These are phyloP conservation scores for Danio albolineatus DNA, from an alignment of 2,797 vertebrate species.

Conservation along the genomic window DNA sequence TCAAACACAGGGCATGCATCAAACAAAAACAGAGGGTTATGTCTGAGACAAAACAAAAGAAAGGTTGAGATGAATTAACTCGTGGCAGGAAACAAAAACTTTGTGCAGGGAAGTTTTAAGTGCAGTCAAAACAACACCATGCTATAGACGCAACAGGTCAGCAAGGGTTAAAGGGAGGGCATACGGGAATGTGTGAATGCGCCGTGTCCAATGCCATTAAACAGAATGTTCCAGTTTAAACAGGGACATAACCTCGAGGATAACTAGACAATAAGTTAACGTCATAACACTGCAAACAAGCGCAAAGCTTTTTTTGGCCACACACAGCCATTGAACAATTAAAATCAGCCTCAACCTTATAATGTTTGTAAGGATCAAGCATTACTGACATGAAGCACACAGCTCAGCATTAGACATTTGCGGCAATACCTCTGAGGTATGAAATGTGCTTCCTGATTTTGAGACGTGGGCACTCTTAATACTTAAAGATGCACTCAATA, in stretches of 20 bases:
- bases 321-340: conserved; percentile 20
- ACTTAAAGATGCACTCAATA: neutral
- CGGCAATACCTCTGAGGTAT: conserved; percentile 16
- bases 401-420: conserved; percentile 26
- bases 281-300: conserved; percentile 20
- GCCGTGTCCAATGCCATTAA: conserved; percentile 21
- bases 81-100: conserved; percentile 37
- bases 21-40: conserved; percentile 66
- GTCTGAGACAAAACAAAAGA: conserved; percentile 42
- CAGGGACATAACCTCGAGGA: conserved; percentile 11
- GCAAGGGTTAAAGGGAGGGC: conserved; percentile 47
- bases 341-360: neutral
- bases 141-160: conserved; percentile 54
- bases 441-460: conserved; percentile 7
- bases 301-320: conserved; percentile 7
- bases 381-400: conserved; percentile 27
- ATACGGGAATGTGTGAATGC: conserved; percentile 16
- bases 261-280: conserved; percentile 7
- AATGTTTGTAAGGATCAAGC: conserved; percentile 27
- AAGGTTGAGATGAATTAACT: conserved; percentile 48
- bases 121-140: conserved; percentile 46
- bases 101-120: conserved; percentile 44
- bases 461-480: neutral
- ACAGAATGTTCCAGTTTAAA: neutral
- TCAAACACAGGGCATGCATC: conserved; percentile 81